Base-by-base conservation (phyloP, 2,113 vertebrate species). In the Paracanthobrama guichenoti region DNA sequence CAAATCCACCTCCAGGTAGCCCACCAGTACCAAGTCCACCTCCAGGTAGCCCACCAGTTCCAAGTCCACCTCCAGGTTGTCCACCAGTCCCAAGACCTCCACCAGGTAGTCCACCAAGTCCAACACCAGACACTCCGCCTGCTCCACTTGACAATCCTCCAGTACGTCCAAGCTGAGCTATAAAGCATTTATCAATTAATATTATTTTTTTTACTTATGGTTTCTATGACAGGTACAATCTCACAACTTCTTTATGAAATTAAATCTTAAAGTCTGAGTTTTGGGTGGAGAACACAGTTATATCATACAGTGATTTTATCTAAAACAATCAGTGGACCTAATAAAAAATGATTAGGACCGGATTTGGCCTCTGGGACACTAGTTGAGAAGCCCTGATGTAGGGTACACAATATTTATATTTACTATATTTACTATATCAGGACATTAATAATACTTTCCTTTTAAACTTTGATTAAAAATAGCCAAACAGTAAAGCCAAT, bases 111-210 rank as follows among this genome's bases (percentile, higher is more conserved):
- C 28, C 76, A 31, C 74, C 69, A 57, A 53, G 8, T 35, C 82
- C 82, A 81, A 66, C 16, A 42, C 74, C 75, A 18, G 79, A n/a
- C n/a, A n/a, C n/a, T n/a, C n/a, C n/a, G n/a, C n/a, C 44, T 64
- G 69, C 2, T 46, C 82, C 86, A 57, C 46, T 80, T 79, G 79
- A 80, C 3, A 83, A 39, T 57, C 42, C 79, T 64, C 82, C 85
- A 31, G 74, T 69, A 79, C 87, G 39, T 83, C 75, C 87, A 84
- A 84, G 76, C 72, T 86, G 84, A 86, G 81, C 84, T 88, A 46
- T 4, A 78, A 4, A n/a, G 39, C 3, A 16, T 66, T 59, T 59
- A 20, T 22, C 31, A 53, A n/a, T 31, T 26, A 26, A 75, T 53
- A 48, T 28, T 26, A 18, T 20, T 53, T 4, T 75, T 3, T 53